These are phyloP conservation scores for Monochamus saltuarius DNA, from an alignment of 1,140 invertebrate genomes.

Conservation along the genomic window DNA sequence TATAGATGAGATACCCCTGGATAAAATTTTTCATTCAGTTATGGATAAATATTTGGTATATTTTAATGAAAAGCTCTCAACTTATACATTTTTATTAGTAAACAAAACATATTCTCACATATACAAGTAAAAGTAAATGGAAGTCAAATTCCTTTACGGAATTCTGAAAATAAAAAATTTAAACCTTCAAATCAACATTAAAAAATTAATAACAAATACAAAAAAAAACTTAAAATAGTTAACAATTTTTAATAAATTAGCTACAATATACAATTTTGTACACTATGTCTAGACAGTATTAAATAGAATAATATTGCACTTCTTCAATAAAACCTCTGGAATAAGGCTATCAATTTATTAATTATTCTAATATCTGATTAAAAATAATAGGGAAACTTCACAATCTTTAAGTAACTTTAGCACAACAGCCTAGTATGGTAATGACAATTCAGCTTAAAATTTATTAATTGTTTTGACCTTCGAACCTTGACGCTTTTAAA, in stretches of 20 bases:
- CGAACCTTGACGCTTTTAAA: constrained; percentile 8
- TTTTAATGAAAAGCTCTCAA: no score
- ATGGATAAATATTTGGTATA: no score
- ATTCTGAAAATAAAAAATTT: no score
- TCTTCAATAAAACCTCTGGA: constrained; percentile 22
- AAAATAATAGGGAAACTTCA: constrained; percentile 18
- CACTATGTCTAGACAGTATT: constrained; percentile 29
- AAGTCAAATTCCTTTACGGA: no score
- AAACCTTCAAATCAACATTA: no score
- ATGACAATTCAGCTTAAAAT: constrained; percentile 18
- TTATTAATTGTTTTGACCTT: constrained; percentile 10
- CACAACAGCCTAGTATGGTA: constrained; percentile 33
- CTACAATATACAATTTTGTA: constrained; percentile 31
- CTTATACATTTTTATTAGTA: no score
- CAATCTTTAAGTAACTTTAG: constrained; percentile 18
- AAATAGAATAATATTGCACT: constrained; percentile 35
- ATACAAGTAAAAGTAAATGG: no score
- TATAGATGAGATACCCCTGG: no score
- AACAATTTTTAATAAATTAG: constrained; percentile 12
- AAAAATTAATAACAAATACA: no score
- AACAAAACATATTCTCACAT: no score
- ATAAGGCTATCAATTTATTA: constrained; percentile 20
- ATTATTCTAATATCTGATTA: constrained; percentile 24
- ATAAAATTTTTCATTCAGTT: no score
- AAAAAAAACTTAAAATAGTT: no score